phyloP scores from a whole-genome alignment of 2,888 invertebrate species.

The Nemapogon koenigi region DNA sequence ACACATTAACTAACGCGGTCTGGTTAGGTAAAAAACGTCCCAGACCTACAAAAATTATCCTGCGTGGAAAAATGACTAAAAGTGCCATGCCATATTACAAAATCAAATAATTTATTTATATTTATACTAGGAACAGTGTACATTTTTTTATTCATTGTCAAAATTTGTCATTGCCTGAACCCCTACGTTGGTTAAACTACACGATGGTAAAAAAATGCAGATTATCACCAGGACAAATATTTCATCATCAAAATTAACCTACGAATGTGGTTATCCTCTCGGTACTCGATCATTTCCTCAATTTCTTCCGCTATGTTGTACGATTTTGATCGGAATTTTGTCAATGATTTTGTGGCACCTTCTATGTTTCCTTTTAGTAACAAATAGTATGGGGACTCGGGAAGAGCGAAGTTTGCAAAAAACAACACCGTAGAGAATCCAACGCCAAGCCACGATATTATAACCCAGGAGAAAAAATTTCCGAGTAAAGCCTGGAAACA shows the following conservation, averaged over 20 bases:
- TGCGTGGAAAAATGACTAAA: too few species aligned
- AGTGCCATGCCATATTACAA: too few species aligned
- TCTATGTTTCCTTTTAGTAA: conserved; percentile 22
- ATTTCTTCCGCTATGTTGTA: conserved; percentile 29
- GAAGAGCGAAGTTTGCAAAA: conserved; percentile 23
- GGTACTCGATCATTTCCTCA: conserved; percentile 29
- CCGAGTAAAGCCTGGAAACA: conserved; percentile 32
- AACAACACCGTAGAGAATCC: conserved; percentile 20
- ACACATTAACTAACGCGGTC: too few species aligned
- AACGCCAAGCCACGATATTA: conserved; percentile 23
- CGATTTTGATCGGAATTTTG: conserved; percentile 24
- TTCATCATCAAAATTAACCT: conserved; percentile 27
- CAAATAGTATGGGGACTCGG: conserved; percentile 37
- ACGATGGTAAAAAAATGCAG: too few species aligned
- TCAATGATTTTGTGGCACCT: conserved; percentile 20
- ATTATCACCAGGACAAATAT: too few species aligned
- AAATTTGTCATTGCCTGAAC: too few species aligned
- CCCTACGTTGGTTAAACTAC: background rate
- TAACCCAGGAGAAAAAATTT: conserved; percentile 25
- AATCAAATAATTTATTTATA: too few species aligned
- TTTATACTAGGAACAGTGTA: too few species aligned
- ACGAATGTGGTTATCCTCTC: conserved; percentile 31
- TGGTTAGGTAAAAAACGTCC: too few species aligned
- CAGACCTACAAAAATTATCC: too few species aligned
- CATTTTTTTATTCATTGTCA: too few species aligned